phyloP scores from a whole-genome alignment of 2,113 vertebrate genomes.

The Burhinus oedicnemus region DNA sequence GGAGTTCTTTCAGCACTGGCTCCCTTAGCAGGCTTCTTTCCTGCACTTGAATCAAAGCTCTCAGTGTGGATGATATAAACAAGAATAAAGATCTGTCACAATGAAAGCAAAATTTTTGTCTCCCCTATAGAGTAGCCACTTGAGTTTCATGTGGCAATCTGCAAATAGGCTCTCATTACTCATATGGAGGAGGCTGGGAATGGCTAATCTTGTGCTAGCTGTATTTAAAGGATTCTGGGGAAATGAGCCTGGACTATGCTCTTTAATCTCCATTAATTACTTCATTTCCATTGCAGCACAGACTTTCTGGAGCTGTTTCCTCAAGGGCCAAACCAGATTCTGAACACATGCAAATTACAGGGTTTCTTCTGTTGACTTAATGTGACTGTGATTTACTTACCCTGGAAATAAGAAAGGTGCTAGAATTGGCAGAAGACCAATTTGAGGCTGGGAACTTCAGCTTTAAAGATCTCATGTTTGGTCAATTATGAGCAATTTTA shows the following conservation, averaged over 20 bases:
- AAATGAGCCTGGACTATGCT: constrained; percentile 7
- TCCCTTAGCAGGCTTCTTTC: neutral
- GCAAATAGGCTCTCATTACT: neutral
- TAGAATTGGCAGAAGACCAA: neutral
- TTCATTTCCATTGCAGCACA: neutral
- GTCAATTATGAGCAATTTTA: neutral
- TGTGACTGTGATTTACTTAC: neutral
- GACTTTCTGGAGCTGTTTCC: neutral
- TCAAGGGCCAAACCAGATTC: neutral
- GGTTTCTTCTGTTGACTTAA: neutral
- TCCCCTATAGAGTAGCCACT: neutral
- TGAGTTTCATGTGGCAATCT: neutral
- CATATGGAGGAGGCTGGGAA: neutral
- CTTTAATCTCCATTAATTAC: neutral
- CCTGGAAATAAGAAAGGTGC: neutral
- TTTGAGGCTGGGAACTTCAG: neutral
- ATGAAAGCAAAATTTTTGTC: neutral
- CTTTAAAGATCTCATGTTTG: neutral
- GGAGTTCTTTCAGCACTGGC: neutral
- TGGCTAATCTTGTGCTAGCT: neutral
- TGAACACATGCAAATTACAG: neutral
- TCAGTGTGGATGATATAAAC: neutral
- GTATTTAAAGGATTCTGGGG: neutral
- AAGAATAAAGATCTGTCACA: constrained; percentile 14
- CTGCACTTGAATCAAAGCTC: neutral